These are phyloP conservation scores for Nyleta sp. DNA, from an alignment of 2,888 invertebrate genomes.

Conservation along the genomic window DNA sequence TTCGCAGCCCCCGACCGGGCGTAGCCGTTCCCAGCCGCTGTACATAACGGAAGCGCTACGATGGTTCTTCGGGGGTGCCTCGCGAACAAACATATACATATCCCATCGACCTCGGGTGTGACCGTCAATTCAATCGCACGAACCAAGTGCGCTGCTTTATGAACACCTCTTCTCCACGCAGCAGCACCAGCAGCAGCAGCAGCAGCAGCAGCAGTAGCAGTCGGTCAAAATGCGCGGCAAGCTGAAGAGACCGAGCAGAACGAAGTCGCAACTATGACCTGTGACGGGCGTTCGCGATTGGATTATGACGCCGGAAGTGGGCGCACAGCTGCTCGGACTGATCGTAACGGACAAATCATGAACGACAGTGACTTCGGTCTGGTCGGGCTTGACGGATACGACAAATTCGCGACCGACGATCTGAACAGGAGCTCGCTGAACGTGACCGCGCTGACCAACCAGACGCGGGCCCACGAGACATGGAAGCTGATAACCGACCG, in stretches of 20 bases:
- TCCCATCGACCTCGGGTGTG: no score
- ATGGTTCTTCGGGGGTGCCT: no score
- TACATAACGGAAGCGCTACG: no score
- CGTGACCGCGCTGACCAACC: slow-evolving; percentile 70
- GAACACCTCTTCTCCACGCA: no score
- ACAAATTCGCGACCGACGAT: slow-evolving; percentile 67
- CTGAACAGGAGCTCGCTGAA: slow-evolving; percentile 74
- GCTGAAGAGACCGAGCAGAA: slow-evolving; percentile 69
- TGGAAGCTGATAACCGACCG: slow-evolving; percentile 86
- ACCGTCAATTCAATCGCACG: no score
- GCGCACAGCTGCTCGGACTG: slow-evolving; percentile 42
- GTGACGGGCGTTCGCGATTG: slow-evolving; percentile 67
- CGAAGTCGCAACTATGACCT: slow-evolving; percentile 66
- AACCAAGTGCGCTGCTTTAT: no score
- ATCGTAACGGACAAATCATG: slow-evolving; percentile 70
- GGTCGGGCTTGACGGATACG: slow-evolving; percentile 76
- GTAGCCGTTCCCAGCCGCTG: no score
- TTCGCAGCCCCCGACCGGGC: no score
- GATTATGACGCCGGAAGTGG: slow-evolving; percentile 55
- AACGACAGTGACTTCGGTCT: slow-evolving; percentile 78
- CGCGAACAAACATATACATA: no score
- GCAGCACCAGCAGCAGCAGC: no score
- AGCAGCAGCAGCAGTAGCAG: no score
- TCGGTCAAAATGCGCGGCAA: slow-evolving; percentile 62
- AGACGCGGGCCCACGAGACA: slow-evolving; percentile 70